phyloP scores from a whole-genome alignment of 30 jellyfish, hydroid and myxozoan genomes.

The Aurelia sp. region DNA sequence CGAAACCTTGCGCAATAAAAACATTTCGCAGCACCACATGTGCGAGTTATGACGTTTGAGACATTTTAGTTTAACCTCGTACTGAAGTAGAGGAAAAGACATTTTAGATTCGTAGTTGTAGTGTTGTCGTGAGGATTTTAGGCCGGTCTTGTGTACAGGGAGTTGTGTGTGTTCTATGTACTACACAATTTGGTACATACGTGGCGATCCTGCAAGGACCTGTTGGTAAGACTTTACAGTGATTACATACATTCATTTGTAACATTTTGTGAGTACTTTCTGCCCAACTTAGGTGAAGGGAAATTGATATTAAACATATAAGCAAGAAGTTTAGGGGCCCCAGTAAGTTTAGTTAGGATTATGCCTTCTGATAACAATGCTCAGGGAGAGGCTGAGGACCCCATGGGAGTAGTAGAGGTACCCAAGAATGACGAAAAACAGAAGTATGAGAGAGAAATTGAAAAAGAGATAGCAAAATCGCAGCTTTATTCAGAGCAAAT shows the following conservation, averaged over 20 bases:
- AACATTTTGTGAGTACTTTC: slow-evolving; percentile 37
- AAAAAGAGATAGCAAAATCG: slow-evolving; percentile 47
- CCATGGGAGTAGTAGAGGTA: slow-evolving; percentile 38
- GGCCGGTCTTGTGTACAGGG: neutral
- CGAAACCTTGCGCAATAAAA: too few species aligned
- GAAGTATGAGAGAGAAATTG: slow-evolving; percentile 54
- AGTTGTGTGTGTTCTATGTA: slow-evolving; percentile 10
- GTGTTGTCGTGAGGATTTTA: too few species aligned
- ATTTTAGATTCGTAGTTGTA: too few species aligned
- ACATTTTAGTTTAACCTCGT: too few species aligned
- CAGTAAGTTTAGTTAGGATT: slow-evolving; percentile 55
- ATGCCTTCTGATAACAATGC: slow-evolving; percentile 28
- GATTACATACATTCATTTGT: slow-evolving; percentile 19
- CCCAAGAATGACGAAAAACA: slow-evolving; percentile 27
- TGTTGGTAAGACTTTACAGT: slow-evolving; percentile 33
- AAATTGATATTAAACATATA: neutral
- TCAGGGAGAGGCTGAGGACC: slow-evolving; percentile 57
- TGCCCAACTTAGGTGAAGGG: slow-evolving; percentile 24
- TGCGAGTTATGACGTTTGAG: too few species aligned
- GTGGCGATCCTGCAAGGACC: slow-evolving; percentile 66
- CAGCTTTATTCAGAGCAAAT: slow-evolving; percentile 57
- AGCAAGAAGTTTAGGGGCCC: slow-evolving; percentile 45
- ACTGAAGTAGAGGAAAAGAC: too few species aligned
- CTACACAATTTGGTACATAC: slow-evolving; percentile 42
- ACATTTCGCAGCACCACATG: too few species aligned